Evolutionary conservation across 2,888 invertebrate genomes (phyloP), one percentile per base, ranked within the genome.

Genomic region (Cacoxenus indagator): DNA sequence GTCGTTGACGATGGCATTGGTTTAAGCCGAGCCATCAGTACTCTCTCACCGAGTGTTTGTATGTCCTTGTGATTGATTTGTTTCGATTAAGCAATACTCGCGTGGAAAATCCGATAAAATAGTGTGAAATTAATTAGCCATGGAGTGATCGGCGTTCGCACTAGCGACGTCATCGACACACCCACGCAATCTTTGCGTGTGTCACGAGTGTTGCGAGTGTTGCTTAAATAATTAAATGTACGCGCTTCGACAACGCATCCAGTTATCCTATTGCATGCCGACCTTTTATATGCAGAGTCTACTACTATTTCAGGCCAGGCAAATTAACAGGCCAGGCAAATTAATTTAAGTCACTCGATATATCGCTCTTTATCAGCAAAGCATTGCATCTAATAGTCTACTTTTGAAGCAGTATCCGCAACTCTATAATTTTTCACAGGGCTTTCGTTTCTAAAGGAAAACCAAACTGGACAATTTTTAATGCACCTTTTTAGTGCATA

Each of bases 41-140:
- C 75, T 64, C 48, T 59, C n/a, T n/a, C n/a, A n/a, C n/a, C n/a
- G n/a, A n/a, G n/a, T n/a, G 37, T 37, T 9, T 31, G 19, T 11
- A 8, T 29, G 31, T 46, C 57, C 27, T 57, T 67, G 70, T 82
- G 81, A 82, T 81, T 80, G 81, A 81, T 82, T 82, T 75, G 77
- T 81, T 59, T 74, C 83, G 73, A 77, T 82, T 78, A 71, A 77
- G 75, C 74, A 71, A 73, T 73, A 66, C 71, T 70, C 75, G 73
- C 74, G 75, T 73, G 80, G 72, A 81, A 73, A 72, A 71, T 71
- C 73, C 77, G 79, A 77, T 79, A 81, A 81, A 75, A 76, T 74
- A n/a, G 76, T 78, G 80, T 78, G 72, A 83, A 81, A 81, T 83
- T 79, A 81, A 81, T 81, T 81, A 81, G 79, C 76, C 76, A 76